Base-by-base conservation (phyloP, 2,888 invertebrate species). In the Schrankia costaestrigalis region DNA sequence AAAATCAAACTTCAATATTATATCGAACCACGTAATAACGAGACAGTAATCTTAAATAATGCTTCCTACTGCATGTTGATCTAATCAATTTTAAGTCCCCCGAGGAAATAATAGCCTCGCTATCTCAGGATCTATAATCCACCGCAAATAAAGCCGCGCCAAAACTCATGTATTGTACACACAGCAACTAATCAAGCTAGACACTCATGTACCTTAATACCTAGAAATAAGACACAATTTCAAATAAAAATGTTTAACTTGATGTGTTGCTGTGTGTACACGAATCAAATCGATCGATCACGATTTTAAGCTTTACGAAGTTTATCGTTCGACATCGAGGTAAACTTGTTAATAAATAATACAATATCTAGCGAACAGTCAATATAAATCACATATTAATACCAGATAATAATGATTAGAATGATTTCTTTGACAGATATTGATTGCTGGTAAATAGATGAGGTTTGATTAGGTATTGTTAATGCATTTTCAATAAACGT, bases 331-430 rank as follows among this genome's bases (percentile, higher is more conserved):
- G 25, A 30, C 39, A 18, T 36, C 43, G 54, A 43, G 46, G 48
- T 53, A 50, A 58, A 60, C 47, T 46, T 41, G 45, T 46, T 42
- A 59, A 52, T 57, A 64, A 61, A 52, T 63, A 58, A 65, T 64
- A 17, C 7, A 40, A 59, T 61, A 65, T 69, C 50, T 58, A 51
- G 43, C 48, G 22, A 34, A 35, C 49, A 64, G 65, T 62, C 56
- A 60, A 64, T 67, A 71, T 72, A 74, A 78, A 78, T 78, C 77
- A 75, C 70, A 69, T 66, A 70, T 66, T 72, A 74, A 74, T 70
- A 45, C 57, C 52, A 41, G 63, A 71, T 74, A 70, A 75, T 3
- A 65, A 60, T 55, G 71, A 66, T 70, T 64, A 69, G 47, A 56
- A 56, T 47, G 63, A 68, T 69, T 68, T 60, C 42, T 50, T 33